A percentile compares a stretch with the other conserved stretches of the same genome.
Evolutionary conservation across 2,888 invertebrate species (phyloP).

Genomic region (Unio pictorum): DNA sequence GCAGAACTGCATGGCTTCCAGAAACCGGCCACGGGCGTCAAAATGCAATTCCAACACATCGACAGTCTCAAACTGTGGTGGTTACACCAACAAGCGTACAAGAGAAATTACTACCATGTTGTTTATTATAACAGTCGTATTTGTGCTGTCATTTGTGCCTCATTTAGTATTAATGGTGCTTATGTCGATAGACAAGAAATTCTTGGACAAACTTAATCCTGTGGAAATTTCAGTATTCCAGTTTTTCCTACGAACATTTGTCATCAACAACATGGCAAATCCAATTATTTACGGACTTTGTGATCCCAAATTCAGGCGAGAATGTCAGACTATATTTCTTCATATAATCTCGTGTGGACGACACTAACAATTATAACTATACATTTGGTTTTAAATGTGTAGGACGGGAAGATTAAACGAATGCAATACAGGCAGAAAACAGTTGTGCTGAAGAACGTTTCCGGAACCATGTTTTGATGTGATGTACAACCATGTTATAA

Average conservation of each 20-base stretch:
- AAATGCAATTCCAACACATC: neutral
- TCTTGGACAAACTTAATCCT: constrained; percentile 23
- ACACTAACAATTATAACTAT: neutral
- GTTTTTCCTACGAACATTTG: constrained; percentile 45
- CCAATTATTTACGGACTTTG: constrained; percentile 54
- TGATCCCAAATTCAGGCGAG: constrained; percentile 47
- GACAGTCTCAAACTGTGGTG: constrained; percentile 7
- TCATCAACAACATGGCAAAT: constrained; percentile 54
- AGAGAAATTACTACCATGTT: constrained; percentile 46
- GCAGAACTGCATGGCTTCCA: neutral
- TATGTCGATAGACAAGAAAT: constrained; percentile 25
- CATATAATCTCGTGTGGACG: constrained; percentile 20
- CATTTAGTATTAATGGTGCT: constrained; percentile 39
- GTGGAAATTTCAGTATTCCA: constrained; percentile 31
- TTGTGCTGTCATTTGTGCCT: constrained; percentile 51
- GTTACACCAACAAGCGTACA: constrained; percentile 19
- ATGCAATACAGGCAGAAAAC: no score
- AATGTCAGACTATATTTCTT: constrained; percentile 28
- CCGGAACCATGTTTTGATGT: no score
- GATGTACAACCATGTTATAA: no score
- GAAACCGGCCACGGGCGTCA: neutral
- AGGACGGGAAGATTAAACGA: no score
- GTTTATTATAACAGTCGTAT: constrained; percentile 47
- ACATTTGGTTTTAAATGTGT: no score
- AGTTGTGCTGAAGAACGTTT: no score